phyloP scores from a whole-genome alignment of 2,888 invertebrate genomes.

The Troides aeacus region DNA sequence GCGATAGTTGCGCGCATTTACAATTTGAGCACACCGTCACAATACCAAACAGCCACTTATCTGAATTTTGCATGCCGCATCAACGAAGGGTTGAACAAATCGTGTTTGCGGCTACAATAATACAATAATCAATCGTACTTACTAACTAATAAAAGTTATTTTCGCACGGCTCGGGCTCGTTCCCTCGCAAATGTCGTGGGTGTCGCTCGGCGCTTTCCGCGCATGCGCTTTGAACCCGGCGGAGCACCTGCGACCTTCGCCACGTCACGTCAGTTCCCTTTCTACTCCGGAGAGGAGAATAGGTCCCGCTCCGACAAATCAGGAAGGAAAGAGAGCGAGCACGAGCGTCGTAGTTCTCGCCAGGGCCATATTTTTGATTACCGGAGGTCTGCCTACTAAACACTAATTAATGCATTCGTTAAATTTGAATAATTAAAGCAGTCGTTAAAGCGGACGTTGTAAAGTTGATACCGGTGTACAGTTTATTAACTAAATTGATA shows the following conservation, averaged over 20 bases:
- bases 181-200: constrained; percentile 35
- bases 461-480: neutral
- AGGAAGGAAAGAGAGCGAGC: constrained; percentile 17
- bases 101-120: constrained; percentile 10
- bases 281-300: constrained; percentile 33
- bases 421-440: constrained; percentile 11
- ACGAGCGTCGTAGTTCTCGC: constrained; percentile 1
- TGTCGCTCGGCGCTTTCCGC: constrained; percentile 40
- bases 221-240: constrained; percentile 61
- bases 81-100: constrained; percentile 35
- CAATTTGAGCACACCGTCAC: constrained; percentile 32
- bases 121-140: constrained; percentile 22
- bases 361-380: constrained; percentile 26
- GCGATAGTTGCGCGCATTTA: constrained; percentile 17
- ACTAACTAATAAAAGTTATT: constrained; percentile 35
- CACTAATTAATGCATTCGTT: neutral
- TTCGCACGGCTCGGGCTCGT: constrained; percentile 28
- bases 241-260: constrained; percentile 51
- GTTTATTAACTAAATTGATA: neutral
- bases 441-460: neutral
- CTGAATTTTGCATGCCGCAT: constrained; percentile 44
- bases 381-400: constrained; percentile 7
- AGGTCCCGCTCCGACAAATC: constrained; percentile 31
- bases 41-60: constrained; percentile 39
- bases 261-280: constrained; percentile 41